phyloP scores from a whole-genome alignment of 2,888 invertebrate genomes.

The Ganaspis brasiliensis region DNA sequence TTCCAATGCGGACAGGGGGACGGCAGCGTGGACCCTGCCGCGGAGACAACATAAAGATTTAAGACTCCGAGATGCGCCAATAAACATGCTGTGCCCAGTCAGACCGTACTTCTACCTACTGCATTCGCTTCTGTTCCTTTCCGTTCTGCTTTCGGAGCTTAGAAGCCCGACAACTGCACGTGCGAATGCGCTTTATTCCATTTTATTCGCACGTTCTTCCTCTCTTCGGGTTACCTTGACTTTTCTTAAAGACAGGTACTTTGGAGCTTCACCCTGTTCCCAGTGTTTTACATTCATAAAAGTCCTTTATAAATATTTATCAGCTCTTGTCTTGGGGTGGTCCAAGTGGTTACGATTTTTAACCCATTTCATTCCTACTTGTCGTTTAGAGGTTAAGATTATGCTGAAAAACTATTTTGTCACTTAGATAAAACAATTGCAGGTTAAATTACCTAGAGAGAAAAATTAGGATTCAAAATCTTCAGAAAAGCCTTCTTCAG shows the following conservation, averaged over 20 bases:
- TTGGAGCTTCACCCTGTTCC: neutral
- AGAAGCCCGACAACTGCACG: slow-evolving; percentile 56
- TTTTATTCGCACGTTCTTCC: slow-evolving; percentile 35
- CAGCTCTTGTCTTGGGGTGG: neutral
- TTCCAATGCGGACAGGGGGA: slow-evolving; percentile 42
- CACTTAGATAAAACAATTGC: no score
- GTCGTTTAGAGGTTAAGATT: no score
- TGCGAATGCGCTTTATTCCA: slow-evolving; percentile 49
- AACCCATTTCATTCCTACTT: no score
- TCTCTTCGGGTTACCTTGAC: slow-evolving; percentile 5
- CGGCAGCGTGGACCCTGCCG: slow-evolving; percentile 72
- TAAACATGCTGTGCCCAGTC: slow-evolving; percentile 80
- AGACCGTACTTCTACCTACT: slow-evolving; percentile 67
- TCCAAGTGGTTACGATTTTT: neutral
- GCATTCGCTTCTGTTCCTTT: slow-evolving; percentile 75
- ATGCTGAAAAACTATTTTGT: no score
- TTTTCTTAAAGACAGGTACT: slow-evolving; percentile 38
- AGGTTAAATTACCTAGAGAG: no score
- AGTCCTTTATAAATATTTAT: slow-evolving; percentile 25
- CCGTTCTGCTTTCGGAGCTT: slow-evolving; percentile 60
- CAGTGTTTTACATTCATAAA: slow-evolving; percentile 26
- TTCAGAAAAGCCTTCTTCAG: no score
- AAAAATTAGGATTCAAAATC: no score
- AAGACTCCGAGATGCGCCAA: slow-evolving; percentile 80
- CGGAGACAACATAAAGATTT: slow-evolving; percentile 81